These are phyloP conservation scores for Meteorus colon DNA, from an alignment of 2,888 invertebrate genomes.

Conservation along the genomic window DNA sequence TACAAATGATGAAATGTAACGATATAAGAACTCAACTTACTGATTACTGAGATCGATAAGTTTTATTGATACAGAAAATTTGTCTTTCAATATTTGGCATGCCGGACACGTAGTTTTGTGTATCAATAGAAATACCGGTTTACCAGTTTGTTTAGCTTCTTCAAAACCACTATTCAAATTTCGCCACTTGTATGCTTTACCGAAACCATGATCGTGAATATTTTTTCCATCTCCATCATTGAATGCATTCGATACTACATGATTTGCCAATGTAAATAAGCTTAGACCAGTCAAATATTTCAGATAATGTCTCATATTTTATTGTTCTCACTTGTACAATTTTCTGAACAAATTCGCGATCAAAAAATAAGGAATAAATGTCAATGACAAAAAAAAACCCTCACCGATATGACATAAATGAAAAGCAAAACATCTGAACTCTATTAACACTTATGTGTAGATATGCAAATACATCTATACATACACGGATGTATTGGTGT, in stretches of 20 bases:
- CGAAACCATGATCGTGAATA: constrained; percentile 52
- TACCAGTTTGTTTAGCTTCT: constrained; percentile 62
- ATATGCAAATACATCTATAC: constrained; percentile 3
- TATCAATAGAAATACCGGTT: constrained; percentile 80
- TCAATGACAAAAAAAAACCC: neutral
- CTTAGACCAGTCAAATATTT: constrained; percentile 52
- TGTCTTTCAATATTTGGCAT: constrained; percentile 79
- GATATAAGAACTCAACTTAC: constrained; percentile 47
- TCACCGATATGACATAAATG: neutral
- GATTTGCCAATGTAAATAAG: constrained; percentile 50
- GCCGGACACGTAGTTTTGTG: constrained; percentile 82
- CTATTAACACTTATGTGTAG: neutral
- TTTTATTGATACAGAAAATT: constrained; percentile 77
- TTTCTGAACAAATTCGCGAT: neutral
- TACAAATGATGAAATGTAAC: neutral
- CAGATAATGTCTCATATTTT: constrained; percentile 48
- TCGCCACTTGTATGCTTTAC: constrained; percentile 59
- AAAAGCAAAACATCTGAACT: neutral
- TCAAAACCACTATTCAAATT: constrained; percentile 55
- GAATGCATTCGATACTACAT: constrained; percentile 42
- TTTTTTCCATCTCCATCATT: constrained; percentile 24
- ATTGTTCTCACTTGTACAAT: neutral
- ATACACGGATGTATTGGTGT: neutral
- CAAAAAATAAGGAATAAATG: constrained; percentile 4
- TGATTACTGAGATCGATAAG: constrained; percentile 76